A percentile compares a stretch with the other conserved stretches of the same genome.
Conservation (phyloP, 2,113 vertebrate species). For the Psammodynastes pulverulentus region DNA sequence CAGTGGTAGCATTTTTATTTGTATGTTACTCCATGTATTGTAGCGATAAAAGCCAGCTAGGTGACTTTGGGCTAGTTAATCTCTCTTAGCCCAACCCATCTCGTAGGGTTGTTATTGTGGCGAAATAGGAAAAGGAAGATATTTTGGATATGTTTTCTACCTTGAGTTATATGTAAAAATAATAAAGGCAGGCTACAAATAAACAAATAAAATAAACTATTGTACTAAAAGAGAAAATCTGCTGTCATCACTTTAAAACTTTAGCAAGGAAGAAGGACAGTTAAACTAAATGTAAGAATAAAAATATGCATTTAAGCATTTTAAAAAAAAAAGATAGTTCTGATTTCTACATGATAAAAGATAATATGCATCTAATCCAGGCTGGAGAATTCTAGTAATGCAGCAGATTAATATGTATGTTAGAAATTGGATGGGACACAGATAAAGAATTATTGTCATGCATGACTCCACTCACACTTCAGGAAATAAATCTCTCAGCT, state of each 20-base stretch:
- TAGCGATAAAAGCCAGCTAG: not conserved
- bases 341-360: not conserved
- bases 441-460: not conserved
- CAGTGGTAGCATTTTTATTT: not conserved
- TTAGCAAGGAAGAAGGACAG: not conserved
- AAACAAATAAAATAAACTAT: not conserved
- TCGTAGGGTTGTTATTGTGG: too few relatives aligned
- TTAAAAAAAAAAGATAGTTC: not conserved
- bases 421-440: not conserved
- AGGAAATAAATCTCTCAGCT: too few relatives aligned
- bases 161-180: too few relatives aligned
- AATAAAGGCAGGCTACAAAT: too few relatives aligned
- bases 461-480: too few relatives aligned
- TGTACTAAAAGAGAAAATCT: not conserved
- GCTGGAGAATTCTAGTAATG: not conserved
- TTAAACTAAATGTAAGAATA: conserved; percentile 1
- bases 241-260: not conserved
- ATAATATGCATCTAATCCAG: not conserved
- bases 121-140: too few relatives aligned
- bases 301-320: not conserved
- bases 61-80: too few relatives aligned
- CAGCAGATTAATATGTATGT: not conserved
- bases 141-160: too few relatives aligned
- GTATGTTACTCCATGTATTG: not conserved
- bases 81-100: too few relatives aligned